Base-by-base conservation (phyloP, 64 coral and sea anemone species). In the Porites lutea region DNA sequence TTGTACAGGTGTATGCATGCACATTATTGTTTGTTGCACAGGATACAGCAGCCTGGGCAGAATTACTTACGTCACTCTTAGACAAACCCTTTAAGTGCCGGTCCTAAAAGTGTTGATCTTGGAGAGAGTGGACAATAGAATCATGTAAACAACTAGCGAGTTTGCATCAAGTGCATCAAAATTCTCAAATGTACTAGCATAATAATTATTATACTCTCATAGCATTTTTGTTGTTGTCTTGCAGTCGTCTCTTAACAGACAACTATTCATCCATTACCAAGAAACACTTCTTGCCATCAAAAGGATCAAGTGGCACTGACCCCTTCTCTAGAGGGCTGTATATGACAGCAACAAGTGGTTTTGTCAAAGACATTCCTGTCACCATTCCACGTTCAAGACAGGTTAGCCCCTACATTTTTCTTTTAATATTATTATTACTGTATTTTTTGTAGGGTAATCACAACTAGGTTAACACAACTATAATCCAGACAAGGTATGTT, bases 301-400 rank as follows among this genome's bases (percentile, higher is more conserved):
- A 93, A 18, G 97, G 97, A 50, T 99, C 97, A 85, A 77, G 82
- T 67, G 97, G 97, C 7, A 86, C 68, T 67, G 97, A 99, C 79
- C 97, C 97, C 13, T 99, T 92, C 83, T 96, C 97, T 43, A 75
- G 89, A 61, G 91, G 91, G 5, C 54, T 96, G 11, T 84, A 79
- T 57, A 87, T 96, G 84, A 90, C 92, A 69, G 91, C 94, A 73
- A 94, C 95, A 57, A 96, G 94, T 85, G 97, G 97, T 21, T 99
- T 99, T 96, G 92, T 99, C 8, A 99, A 99, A 72, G 97, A 99
- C 78, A 88, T 99, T 70, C 97, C 97, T 62, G 94, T 95, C 15
- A 99, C 94, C 44, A 82, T 96, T 13, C 97, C 97, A 74, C 96
- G 91, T 92, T 93, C 84, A 3, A 79, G 90, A 72, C 94, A 99